Conservation (phyloP, 2,888 invertebrate species). For the Lymantria dispar region DNA sequence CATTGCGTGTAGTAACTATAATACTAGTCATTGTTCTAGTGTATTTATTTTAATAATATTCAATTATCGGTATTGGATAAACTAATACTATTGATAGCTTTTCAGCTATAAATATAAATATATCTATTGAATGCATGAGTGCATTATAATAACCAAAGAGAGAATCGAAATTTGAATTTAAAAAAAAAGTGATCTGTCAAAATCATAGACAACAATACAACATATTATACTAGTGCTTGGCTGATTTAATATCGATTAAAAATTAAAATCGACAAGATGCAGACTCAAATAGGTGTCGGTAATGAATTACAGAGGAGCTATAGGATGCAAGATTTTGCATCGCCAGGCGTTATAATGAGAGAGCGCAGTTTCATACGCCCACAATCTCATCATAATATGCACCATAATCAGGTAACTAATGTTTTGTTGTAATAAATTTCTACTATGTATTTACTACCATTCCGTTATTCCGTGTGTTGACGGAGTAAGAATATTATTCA, state of each 20-base stretch:
- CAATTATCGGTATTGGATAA: slow-evolving; percentile 38
- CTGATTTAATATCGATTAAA: slow-evolving; percentile 6
- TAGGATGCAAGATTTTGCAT: slow-evolving; percentile 80
- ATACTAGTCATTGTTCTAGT: slow-evolving; percentile 82
- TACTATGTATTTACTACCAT: too few relatives aligned
- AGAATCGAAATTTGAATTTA: slow-evolving; percentile 25
- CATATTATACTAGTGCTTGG: slow-evolving; percentile 13
- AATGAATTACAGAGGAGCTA: slow-evolving; percentile 77
- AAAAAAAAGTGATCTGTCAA: slow-evolving; percentile 22
- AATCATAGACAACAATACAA: slow-evolving; percentile 19
- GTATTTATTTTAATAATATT: slow-evolving; percentile 68
- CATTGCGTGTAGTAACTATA: slow-evolving; percentile 65
- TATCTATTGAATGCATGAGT: slow-evolving; percentile 41
- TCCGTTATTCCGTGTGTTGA: too few relatives aligned
- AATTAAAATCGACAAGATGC: slow-evolving; percentile 55
- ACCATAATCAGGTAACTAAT: slow-evolving; percentile 73
- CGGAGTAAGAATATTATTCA: too few relatives aligned
- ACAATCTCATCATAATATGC: slow-evolving; percentile 82
- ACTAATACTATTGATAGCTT: slow-evolving; percentile 33
- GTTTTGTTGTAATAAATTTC: too few relatives aligned
- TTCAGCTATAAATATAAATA: slow-evolving; percentile 22
- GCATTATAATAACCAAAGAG: slow-evolving; percentile 58
- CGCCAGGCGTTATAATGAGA: slow-evolving; percentile 83
- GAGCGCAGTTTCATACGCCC: slow-evolving; percentile 87
- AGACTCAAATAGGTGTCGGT: slow-evolving; percentile 69